These are phyloP conservation scores for Cosmia trapezina DNA, from an alignment of 2,888 invertebrate genomes.

Conservation along the genomic window DNA sequence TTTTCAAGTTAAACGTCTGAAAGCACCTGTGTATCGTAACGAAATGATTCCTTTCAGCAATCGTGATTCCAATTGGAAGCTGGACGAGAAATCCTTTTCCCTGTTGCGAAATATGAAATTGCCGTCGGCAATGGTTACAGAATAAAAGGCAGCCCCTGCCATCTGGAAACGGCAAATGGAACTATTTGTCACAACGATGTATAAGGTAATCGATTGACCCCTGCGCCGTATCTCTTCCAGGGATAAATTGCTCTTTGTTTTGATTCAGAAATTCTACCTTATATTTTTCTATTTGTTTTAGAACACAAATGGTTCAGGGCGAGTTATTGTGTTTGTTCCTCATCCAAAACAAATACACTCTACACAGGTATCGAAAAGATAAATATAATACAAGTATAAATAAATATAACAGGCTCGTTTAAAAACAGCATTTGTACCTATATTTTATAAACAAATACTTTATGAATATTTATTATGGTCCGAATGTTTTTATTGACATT, in stretches of 20 bases:
- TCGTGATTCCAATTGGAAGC: constrained; percentile 63
- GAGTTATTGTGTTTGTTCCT: constrained; percentile 38
- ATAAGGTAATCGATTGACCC: constrained; percentile 75
- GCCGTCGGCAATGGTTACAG: constrained; percentile 62
- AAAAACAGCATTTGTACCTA: neutral
- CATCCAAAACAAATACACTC: constrained; percentile 29
- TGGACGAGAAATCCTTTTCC: constrained; percentile 65
- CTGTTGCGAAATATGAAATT: constrained; percentile 69
- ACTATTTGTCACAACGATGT: constrained; percentile 77
- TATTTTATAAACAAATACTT: neutral
- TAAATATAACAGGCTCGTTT: neutral
- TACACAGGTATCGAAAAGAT: constrained; percentile 30
- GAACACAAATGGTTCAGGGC: constrained; percentile 38
- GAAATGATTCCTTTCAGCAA: constrained; percentile 68
- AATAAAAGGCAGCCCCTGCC: constrained; percentile 72
- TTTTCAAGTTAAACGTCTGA: constrained; percentile 28
- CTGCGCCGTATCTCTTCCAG: constrained; percentile 65
- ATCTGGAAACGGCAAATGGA: constrained; percentile 74
- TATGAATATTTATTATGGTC: neutral
- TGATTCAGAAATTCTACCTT: constrained; percentile 62
- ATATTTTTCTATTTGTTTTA: constrained; percentile 54
- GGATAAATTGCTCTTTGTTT: constrained; percentile 74
- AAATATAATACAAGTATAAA: constrained; percentile 24
- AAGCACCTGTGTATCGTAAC: constrained; percentile 56
- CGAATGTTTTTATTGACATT: constrained; percentile 3